A percentile compares a stretch with the other conserved stretches of the same genome.
These are phyloP conservation scores for Sipha flava DNA, from an alignment of 1,140 invertebrate species.

Conservation along the genomic window DNA sequence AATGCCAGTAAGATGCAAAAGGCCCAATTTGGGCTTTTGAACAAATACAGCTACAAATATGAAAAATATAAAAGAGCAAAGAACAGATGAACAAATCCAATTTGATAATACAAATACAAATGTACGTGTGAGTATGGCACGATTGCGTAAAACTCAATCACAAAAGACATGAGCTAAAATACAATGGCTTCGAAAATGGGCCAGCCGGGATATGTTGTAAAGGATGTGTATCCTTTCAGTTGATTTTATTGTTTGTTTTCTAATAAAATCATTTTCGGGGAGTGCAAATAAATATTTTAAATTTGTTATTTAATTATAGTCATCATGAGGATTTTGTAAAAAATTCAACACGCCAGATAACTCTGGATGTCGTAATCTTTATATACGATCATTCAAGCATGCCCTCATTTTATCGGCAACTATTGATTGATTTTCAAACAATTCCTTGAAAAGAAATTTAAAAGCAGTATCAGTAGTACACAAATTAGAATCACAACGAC, in stretches of 20 bases:
- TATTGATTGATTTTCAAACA: not conserved
- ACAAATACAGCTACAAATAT: too few species aligned
- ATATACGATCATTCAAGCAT: not conserved
- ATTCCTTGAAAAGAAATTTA: not conserved
- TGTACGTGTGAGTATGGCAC: too few species aligned
- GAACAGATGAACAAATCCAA: too few species aligned
- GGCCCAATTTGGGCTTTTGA: too few species aligned
- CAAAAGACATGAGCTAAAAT: too few species aligned
- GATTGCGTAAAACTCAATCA: too few species aligned
- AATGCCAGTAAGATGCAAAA: too few species aligned
- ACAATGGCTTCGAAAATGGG: too few species aligned
- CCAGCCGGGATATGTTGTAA: too few species aligned
- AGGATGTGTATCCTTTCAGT: constrained; percentile 7
- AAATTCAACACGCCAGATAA: not conserved
- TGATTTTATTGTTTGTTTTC: constrained; percentile 3
- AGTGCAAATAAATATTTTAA: not conserved
- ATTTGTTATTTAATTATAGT: not conserved
- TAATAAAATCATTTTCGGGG: constrained; percentile 2
- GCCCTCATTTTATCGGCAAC: not conserved
- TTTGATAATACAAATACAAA: too few species aligned
- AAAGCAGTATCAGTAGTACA: not conserved
- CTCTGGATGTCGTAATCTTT: not conserved
- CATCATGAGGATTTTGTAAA: not conserved
- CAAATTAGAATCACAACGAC: not conserved
- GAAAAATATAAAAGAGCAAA: too few species aligned